A percentile compares a stretch with the other conserved stretches of the same genome.
Conservation (phyloP, 2,113 vertebrate genomes). For the Corythaeola cristata region DNA sequence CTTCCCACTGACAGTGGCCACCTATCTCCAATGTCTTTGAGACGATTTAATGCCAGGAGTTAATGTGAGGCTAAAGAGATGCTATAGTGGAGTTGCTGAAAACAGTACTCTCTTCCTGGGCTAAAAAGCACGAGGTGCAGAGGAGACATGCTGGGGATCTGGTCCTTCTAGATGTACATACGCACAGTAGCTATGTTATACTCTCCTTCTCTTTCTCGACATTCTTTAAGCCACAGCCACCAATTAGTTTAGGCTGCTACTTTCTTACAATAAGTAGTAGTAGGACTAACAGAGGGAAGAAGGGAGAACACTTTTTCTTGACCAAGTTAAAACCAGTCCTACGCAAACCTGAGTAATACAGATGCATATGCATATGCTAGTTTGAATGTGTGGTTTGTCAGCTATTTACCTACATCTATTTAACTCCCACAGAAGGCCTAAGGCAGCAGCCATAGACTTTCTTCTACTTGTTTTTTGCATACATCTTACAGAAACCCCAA, state of each 20-base stretch:
- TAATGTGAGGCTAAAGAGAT: not conserved
- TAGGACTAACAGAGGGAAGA: not conserved
- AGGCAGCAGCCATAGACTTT: conserved; percentile 21
- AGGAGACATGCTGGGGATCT: not conserved
- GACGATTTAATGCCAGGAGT: not conserved
- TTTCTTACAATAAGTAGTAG: not conserved
- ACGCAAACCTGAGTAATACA: not conserved
- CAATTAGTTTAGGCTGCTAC: not conserved
- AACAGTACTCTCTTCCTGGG: not conserved
- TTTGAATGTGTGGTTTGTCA: conserved; percentile 41
- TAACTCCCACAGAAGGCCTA: conserved; percentile 42
- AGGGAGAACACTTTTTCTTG: not conserved
- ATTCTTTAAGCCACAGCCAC: not conserved
- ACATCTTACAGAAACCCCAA: conserved; percentile 4
- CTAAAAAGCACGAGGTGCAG: not conserved
- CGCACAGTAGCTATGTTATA: too few relatives aligned
- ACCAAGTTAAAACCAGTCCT: not conserved
- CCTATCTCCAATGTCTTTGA: not conserved
- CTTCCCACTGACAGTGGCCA: not conserved
- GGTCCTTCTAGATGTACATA: not conserved
- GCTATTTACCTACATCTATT: conserved; percentile 41
- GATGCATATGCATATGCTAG: conserved; percentile 10
- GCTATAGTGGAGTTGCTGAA: not conserved
- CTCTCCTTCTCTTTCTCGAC: not conserved
- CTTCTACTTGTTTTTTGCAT: conserved; percentile 9